phyloP scores from a whole-genome alignment of 37 sponge, comb jelly and placozoan species.

The Halisarca cf. caerulea region DNA sequence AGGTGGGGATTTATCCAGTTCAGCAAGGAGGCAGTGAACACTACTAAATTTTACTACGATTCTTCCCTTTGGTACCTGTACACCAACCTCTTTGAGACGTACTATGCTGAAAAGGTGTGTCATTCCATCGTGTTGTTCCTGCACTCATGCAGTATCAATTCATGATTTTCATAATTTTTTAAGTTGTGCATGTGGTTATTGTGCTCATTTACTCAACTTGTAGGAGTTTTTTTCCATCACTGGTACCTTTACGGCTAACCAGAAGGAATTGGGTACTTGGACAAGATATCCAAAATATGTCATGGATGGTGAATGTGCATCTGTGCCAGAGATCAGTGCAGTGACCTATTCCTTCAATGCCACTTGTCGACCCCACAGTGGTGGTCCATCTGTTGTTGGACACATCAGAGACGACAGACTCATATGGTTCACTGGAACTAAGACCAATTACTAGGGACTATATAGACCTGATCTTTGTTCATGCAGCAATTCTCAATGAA shows the following conservation, averaged over 20 bases:
- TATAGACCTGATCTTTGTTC: too few species aligned
- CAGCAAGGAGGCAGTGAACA: background rate
- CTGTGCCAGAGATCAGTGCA: background rate
- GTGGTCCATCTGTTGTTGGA: background rate
- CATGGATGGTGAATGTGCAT: background rate
- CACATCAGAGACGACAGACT: conserved; percentile 24
- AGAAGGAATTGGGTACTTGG: background rate
- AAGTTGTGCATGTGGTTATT: background rate
- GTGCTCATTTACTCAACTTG: background rate
- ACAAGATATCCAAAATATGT: background rate
- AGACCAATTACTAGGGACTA: too few species aligned
- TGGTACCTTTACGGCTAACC: conserved; percentile 18
- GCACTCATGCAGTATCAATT: too few species aligned
- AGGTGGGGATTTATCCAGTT: conserved; percentile 42
- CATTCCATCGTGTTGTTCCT: background rate
- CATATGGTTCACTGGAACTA: conserved; percentile 5
- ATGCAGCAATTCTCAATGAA: too few species aligned
- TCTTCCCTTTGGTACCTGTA: conserved; percentile 11
- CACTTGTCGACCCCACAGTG: background rate
- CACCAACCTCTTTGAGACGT: conserved; percentile 18
- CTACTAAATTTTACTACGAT: conserved; percentile 7
- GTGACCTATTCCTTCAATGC: background rate
- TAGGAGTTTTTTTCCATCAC: conserved; percentile 21
- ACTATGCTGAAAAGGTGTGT: conserved; percentile 40
- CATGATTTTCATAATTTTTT: too few species aligned